A percentile compares a stretch with the other conserved stretches of the same genome.
phyloP scores from a whole-genome alignment of 2,113 vertebrate species.

The Heliornis fulica region DNA sequence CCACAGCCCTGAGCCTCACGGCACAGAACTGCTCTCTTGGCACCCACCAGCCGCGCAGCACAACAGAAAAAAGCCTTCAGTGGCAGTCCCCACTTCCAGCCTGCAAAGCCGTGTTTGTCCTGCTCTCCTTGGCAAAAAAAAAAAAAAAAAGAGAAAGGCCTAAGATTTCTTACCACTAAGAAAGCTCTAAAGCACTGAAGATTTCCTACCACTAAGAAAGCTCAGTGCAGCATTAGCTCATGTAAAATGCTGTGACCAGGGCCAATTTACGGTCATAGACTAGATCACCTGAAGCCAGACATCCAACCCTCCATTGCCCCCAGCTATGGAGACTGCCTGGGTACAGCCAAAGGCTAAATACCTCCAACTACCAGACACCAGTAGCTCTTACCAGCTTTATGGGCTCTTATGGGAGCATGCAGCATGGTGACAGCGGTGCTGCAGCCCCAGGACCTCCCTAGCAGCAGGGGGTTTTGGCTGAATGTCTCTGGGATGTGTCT shows the following conservation, averaged over 20 bases:
- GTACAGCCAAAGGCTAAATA: neutral
- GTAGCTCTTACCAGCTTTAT: neutral
- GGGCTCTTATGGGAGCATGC: neutral
- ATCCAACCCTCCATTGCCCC: neutral
- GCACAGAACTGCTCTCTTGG: slow-evolving; percentile 5
- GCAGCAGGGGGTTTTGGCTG: rapidly evolving
- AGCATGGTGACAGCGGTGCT: rapidly evolving
- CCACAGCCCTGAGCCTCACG: slow-evolving; percentile 19
- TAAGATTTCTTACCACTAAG: neutral
- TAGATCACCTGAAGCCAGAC: neutral
- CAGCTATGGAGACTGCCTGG: neutral
- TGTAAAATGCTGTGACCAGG: neutral
- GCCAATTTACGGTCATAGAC: neutral
- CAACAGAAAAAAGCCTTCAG: neutral
- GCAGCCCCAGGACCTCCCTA: rapidly evolving
- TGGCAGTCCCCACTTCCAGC: neutral
- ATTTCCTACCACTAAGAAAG: neutral
- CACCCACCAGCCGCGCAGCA: neutral
- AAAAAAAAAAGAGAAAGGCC: neutral
- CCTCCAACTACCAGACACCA: neutral
- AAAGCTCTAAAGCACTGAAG: neutral
- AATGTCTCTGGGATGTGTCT: neutral
- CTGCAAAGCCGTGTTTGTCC: rapidly evolving
- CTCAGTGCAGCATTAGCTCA: neutral
- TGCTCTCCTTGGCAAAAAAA: rapidly evolving